These are phyloP conservation scores for Lepidocyrtinus sp. DNA, from an alignment of 2,888 invertebrate genomes.

Conservation along the genomic window DNA sequence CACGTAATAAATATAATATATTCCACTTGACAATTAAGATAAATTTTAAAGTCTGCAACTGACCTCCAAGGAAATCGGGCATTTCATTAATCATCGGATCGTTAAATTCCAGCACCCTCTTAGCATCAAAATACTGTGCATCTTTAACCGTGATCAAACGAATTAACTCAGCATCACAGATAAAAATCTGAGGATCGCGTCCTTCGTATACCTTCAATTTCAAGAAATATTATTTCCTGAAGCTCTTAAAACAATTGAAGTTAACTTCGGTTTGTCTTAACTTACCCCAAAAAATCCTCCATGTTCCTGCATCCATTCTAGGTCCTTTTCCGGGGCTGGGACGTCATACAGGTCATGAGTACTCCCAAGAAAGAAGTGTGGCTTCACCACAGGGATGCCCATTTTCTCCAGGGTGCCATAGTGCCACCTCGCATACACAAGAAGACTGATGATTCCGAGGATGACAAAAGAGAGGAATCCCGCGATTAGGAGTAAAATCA, in stretches of 20 bases:
- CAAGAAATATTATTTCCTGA: neutral
- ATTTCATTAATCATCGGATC: slow-evolving; percentile 61
- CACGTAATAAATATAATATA: neutral
- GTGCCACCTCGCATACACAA: slow-evolving; percentile 65
- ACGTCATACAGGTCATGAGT: slow-evolving; percentile 21
- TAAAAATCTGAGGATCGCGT: slow-evolving; percentile 46
- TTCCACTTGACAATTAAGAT: neutral
- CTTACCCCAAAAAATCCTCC: slow-evolving; percentile 67
- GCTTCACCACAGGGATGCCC: slow-evolving; percentile 63
- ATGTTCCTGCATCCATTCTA: slow-evolving; percentile 57
- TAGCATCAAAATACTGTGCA: slow-evolving; percentile 53
- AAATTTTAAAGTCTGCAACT: neutral
- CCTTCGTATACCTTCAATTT: slow-evolving; percentile 62
- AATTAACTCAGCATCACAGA: slow-evolving; percentile 59
- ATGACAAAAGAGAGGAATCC: neutral
- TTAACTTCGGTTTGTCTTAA: too few relatives aligned
- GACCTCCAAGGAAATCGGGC: slow-evolving; percentile 58
- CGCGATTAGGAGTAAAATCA: neutral
- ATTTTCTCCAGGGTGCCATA: slow-evolving; percentile 62
- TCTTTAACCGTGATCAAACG: slow-evolving; percentile 61
- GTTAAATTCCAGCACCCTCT: slow-evolving; percentile 49
- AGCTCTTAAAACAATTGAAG: neutral
- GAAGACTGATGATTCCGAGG: slow-evolving; percentile 10
- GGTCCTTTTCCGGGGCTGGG: slow-evolving; percentile 49
- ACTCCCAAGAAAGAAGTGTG: slow-evolving; percentile 51